Evolutionary conservation across 2,113 vertebrate genomes (phyloP).

Genomic region (Danio rerio): DNA sequence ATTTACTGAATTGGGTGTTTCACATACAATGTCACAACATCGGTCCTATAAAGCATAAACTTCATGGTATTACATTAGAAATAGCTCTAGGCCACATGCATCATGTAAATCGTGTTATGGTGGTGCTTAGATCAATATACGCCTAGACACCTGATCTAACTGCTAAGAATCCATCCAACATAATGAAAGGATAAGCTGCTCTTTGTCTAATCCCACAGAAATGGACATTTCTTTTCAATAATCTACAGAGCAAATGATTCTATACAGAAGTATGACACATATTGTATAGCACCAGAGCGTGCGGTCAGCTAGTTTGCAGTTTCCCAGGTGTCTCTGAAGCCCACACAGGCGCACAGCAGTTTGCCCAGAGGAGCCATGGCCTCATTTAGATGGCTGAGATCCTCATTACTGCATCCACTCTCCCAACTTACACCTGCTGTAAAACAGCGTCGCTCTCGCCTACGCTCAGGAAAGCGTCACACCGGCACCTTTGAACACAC

Average conservation of each 20-base stretch:
- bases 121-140: neutral
- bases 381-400: slow-evolving; percentile 65
- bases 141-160: slow-evolving; percentile 1
- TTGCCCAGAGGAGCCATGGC: slow-evolving; percentile 59
- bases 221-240: slow-evolving; percentile 14
- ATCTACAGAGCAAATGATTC: neutral
- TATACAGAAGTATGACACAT: slow-evolving; percentile 14
- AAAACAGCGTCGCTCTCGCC: slow-evolving; percentile 62
- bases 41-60: neutral
- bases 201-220: neutral
- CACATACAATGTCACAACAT: neutral
- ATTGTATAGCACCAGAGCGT: slow-evolving; percentile 25
- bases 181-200: slow-evolving; percentile 19
- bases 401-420: slow-evolving; percentile 71
- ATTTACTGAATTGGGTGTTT: too few species aligned
- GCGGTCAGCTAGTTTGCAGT: slow-evolving; percentile 37
- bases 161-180: neutral
- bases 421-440: slow-evolving; percentile 68
- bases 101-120: neutral
- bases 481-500: slow-evolving; percentile 53
- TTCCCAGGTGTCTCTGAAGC: slow-evolving; percentile 55
- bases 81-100: neutral
- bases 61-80: neutral
- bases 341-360: slow-evolving; percentile 45
- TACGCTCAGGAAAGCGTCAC: slow-evolving; percentile 61